These are phyloP conservation scores for Mastigias papua DNA, from an alignment of 30 jellyfish, hydroid and myxozoan species.

Conservation along the genomic window DNA sequence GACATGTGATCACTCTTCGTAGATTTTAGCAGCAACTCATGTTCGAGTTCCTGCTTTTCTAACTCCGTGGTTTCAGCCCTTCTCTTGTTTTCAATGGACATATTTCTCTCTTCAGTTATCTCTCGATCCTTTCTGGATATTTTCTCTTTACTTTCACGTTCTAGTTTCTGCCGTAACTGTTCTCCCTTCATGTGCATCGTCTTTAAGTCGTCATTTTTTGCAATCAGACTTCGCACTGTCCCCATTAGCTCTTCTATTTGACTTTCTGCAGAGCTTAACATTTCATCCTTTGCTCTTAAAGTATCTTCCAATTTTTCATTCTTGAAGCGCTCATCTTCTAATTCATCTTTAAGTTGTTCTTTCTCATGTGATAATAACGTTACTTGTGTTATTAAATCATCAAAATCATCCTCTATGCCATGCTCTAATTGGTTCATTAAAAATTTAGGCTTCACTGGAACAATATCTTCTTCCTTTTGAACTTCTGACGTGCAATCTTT, in stretches of 20 bases:
- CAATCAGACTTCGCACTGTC: not conserved
- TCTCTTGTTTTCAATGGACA: not conserved
- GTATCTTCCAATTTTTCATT: not conserved
- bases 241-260: constrained; percentile 63
- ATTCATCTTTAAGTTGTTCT: constrained; percentile 1
- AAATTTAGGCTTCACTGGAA: constrained; percentile 3
- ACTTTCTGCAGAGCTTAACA: constrained; percentile 43
- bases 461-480: not conserved
- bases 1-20: not conserved
- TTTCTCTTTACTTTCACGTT: not conserved
- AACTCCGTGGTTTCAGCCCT: constrained; percentile 1
- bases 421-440: constrained; percentile 10
- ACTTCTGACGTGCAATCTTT: constrained; percentile 1
- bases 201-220: constrained; percentile 6
- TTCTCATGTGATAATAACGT: constrained; percentile 17
- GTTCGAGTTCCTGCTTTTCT: constrained; percentile 16
- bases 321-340: not conserved
- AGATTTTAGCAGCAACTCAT: constrained; percentile 2
- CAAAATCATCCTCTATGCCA: constrained; percentile 16
- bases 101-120: not conserved
- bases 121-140: not conserved
- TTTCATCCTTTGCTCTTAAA: constrained; percentile 4
- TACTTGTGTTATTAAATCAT: constrained; percentile 7
- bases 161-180: not conserved
- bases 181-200: not conserved